phyloP scores from a whole-genome alignment of 2,113 vertebrate genomes.

The Carlito syrichta region DNA sequence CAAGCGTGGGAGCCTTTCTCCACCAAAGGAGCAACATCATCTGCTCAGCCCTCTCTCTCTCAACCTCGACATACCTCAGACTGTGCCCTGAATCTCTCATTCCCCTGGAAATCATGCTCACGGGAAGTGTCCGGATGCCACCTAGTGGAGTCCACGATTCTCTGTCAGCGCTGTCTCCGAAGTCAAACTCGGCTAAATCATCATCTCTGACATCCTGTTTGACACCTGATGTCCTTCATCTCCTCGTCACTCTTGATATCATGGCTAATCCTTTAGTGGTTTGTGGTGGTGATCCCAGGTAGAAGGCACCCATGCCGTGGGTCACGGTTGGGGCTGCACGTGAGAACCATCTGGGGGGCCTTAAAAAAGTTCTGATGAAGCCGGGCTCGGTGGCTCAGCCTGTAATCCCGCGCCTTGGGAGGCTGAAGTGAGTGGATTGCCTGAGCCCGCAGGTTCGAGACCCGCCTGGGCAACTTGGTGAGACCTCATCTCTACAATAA shows the following conservation, averaged over 20 bases:
- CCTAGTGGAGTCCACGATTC: not conserved
- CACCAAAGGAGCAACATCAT: not conserved
- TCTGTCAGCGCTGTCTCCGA: rapidly evolving
- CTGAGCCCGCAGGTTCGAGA: no score
- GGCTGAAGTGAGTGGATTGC: no score
- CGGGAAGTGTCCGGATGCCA: not conserved
- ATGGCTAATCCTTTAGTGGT: not conserved
- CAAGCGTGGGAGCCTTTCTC: not conserved
- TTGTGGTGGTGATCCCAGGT: not conserved
- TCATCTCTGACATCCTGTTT: no score
- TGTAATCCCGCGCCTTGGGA: no score
- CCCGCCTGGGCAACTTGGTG: no score
- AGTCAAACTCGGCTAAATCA: not conserved
- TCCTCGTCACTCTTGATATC: not conserved
- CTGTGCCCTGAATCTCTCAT: not conserved
- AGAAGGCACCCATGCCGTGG: not conserved
- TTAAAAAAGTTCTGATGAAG: no score
- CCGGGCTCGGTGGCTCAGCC: no score
- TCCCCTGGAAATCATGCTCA: not conserved
- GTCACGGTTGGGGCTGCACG: not conserved
- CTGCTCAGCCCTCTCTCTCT: not conserved
- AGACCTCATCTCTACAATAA: no score
- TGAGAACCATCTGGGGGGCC: not conserved
- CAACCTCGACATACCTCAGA: no score
- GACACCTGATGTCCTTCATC: not conserved